A percentile compares a stretch with the other conserved stretches of the same genome.
Conservation (phyloP, 2,888 invertebrate species). For the Conomelus anceps region DNA sequence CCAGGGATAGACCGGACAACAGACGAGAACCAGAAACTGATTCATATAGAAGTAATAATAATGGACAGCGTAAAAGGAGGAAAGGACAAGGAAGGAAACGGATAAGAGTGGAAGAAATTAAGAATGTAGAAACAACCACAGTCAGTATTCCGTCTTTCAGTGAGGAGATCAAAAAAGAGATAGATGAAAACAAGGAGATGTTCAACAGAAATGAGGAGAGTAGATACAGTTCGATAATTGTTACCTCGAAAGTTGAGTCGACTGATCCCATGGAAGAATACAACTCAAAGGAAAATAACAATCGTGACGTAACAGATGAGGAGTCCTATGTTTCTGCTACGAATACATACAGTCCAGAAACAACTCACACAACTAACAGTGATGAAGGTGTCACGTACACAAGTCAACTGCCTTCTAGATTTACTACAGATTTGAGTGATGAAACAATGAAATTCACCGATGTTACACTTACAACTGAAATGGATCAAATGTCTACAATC, state of each 20-base stretch:
- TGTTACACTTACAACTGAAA: background rate
- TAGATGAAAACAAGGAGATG: background rate
- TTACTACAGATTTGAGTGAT: background rate
- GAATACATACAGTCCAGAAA: background rate
- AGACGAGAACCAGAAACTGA: background rate
- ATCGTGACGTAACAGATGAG: background rate
- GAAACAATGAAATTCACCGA: background rate
- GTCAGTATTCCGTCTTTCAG: background rate
- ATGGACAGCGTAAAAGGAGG: constrained; percentile 30
- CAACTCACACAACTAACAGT: background rate
- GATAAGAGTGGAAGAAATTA: constrained; percentile 21
- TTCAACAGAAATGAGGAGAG: background rate
- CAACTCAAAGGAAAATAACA: background rate
- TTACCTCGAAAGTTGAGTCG: background rate
- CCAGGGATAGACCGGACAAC: too few species aligned
- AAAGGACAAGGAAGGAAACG: constrained; percentile 30
- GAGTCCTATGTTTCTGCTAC: background rate
- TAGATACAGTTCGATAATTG: background rate
- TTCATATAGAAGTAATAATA: constrained; percentile 5
- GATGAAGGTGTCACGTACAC: background rate
- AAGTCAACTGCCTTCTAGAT: background rate
- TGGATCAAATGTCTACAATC: background rate
- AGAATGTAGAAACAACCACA: background rate
- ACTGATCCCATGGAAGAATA: background rate
- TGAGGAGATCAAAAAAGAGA: background rate